A percentile compares a stretch with the other conserved stretches of the same genome.
phyloP scores from a whole-genome alignment of 2,888 invertebrate genomes.

The Spisula subtruncata region DNA sequence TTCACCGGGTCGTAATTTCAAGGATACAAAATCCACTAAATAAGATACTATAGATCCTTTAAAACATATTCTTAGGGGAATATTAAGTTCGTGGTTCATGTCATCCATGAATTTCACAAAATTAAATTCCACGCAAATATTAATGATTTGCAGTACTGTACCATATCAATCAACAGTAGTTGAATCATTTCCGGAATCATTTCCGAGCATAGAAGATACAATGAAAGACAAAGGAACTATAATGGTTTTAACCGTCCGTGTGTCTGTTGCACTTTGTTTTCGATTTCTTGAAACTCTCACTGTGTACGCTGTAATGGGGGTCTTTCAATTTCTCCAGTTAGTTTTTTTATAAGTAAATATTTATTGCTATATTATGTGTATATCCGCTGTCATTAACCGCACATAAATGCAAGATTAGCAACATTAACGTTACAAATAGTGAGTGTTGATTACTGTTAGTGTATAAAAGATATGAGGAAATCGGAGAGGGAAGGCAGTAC shows the following conservation, averaged over 20 bases:
- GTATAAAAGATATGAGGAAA: too few relatives aligned
- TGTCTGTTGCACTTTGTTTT: not conserved
- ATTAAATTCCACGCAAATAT: too few relatives aligned
- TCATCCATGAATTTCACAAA: too few relatives aligned
- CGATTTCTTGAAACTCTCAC: not conserved
- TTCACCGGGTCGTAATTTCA: too few relatives aligned
- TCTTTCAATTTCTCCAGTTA: not conserved
- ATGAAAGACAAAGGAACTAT: not conserved
- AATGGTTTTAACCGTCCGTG: not conserved
- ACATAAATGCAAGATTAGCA: not conserved
- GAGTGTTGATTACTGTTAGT: too few relatives aligned
- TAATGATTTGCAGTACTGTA: too few relatives aligned
- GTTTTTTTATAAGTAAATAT: not conserved
- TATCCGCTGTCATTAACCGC: not conserved
- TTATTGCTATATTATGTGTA: not conserved
- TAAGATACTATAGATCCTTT: too few relatives aligned
- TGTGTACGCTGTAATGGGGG: not conserved
- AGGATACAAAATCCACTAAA: too few relatives aligned
- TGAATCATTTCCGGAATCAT: not conserved
- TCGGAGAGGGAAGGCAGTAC: too few relatives aligned
- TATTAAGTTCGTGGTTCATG: too few relatives aligned
- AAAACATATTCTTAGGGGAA: too few relatives aligned
- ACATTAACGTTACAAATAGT: not conserved
- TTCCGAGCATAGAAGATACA: not conserved
- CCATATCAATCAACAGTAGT: not conserved